phyloP scores from a whole-genome alignment of 2,113 vertebrate genomes.

The Pelecanoides urinatrix region DNA sequence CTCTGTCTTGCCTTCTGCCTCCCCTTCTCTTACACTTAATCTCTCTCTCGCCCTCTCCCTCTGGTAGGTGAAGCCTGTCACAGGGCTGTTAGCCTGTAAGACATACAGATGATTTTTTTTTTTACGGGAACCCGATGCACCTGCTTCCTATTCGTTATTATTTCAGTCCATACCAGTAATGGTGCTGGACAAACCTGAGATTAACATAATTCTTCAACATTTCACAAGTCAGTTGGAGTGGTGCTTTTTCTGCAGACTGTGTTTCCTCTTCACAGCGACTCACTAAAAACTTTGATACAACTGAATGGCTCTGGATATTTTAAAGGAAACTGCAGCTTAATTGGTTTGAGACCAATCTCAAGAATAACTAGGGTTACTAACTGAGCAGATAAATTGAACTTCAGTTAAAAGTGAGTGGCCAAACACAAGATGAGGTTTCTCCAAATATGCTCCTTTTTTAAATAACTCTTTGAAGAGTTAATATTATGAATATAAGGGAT shows the following conservation, averaged over 20 bases:
- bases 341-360: background rate
- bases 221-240: background rate
- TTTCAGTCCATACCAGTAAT: conserved; percentile 31
- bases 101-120: background rate
- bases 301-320: background rate
- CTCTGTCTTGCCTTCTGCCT: background rate
- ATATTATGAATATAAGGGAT: background rate
- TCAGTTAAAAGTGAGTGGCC: background rate
- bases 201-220: background rate
- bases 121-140: background rate
- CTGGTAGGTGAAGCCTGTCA: conserved; percentile 38
- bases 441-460: background rate
- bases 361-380: background rate
- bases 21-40: background rate
- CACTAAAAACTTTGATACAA: background rate
- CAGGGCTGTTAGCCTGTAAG: conserved; percentile 28
- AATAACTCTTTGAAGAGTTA: background rate
- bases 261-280: background rate
- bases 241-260: background rate
- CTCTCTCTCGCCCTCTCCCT: background rate
- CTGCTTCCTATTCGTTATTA: conserved; percentile 19
- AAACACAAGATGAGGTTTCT: background rate
- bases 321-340: background rate
- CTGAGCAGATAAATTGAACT: background rate
- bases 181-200: background rate